A percentile compares a stretch with the other conserved stretches of the same genome.
Evolutionary conservation across 2,888 invertebrate species (phyloP).

Genomic region (Podotricha telesiphe): DNA sequence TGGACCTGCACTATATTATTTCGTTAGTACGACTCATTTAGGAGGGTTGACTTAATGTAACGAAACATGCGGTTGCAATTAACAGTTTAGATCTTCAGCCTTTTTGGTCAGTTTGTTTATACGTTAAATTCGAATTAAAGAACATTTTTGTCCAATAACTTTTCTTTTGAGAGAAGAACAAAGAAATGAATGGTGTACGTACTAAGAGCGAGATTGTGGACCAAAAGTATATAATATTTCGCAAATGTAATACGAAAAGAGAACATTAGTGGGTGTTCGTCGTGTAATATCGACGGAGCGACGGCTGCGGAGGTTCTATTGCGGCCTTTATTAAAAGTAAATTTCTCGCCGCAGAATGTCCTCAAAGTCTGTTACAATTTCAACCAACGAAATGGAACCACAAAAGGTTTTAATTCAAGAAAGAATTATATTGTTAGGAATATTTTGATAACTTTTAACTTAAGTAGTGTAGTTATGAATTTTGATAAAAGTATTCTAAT

Average conservation of each 20-base stretch:
- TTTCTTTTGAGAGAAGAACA: not conserved
- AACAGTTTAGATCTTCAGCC: conserved; percentile 32
- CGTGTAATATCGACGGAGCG: conserved; percentile 72
- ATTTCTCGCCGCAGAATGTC: conserved; percentile 77
- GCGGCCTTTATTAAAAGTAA: conserved; percentile 82
- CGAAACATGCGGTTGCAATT: conserved; percentile 51
- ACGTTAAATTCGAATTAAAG: not conserved
- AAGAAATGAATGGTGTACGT: conserved; percentile 41
- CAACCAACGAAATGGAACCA: conserved; percentile 36
- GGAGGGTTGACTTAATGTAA: conserved; percentile 66
- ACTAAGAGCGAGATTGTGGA: conserved; percentile 70
- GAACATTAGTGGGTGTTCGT: conserved; percentile 79
- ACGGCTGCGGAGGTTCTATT: conserved; percentile 72
- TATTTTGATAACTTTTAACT: not conserved
- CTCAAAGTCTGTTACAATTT: conserved; percentile 64
- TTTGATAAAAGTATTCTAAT: not conserved
- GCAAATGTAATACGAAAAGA: conserved; percentile 77
- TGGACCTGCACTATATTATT: conserved; percentile 73
- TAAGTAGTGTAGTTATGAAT: too few species aligned
- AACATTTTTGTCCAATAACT: not conserved
- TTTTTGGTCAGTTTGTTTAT: conserved; percentile 24
- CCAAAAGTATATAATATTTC: conserved; percentile 77
- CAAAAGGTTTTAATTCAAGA: conserved; percentile 26
- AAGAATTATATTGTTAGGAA: conserved; percentile 4
- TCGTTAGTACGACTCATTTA: conserved; percentile 69